Base-by-base conservation (phyloP, 2,888 invertebrate species). In the Arge pagana region DNA sequence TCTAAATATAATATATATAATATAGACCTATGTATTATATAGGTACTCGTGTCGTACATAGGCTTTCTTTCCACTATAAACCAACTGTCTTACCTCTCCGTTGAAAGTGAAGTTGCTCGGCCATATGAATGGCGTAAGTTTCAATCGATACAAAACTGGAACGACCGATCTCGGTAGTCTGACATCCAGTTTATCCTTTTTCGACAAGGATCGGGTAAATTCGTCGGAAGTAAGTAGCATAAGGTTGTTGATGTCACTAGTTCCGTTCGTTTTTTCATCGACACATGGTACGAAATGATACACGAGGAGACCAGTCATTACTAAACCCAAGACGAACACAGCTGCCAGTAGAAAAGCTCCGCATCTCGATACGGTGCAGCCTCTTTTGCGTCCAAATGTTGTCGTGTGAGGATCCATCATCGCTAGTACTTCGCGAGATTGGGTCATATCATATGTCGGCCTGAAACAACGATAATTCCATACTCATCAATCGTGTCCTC, bases 101-200 rank as follows among this genome's bases (percentile, higher is more conserved):
- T 84, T 79, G 68, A 91, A 91, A 10, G 88, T 90, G 62, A 91
- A 92, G 69, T 91, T 91, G 1, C 85, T 85, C 67, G 85, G 85
- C 65, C 79, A 80, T 52, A 92, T 82, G 63, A 86, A 87, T 0
- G 92, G 92, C 31, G 86, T 83, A 52, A 92, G 77, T 58, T 83
- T 82, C 3, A 92, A 74, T 55, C 84, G 82, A 67, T 92, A 92
- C 21, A 82, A 83, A 35, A 86, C 79, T 1, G 92, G 92, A 43
- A 81, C 76, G 0, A 91, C 77, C 33, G 84, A 80, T 49, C 76
- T 81, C 0, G 92, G 90, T 53, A 92, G 74, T 62, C 91, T 82
- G 1, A 90, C 85, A 67, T 89, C 83, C n/a, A 77, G 67, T 59
- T 78, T 78, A 19, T 66, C 68, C 40, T 76, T 73, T 40, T 64